phyloP scores from a whole-genome alignment of 2,113 vertebrate genomes.

The Zosterops lateralis region DNA sequence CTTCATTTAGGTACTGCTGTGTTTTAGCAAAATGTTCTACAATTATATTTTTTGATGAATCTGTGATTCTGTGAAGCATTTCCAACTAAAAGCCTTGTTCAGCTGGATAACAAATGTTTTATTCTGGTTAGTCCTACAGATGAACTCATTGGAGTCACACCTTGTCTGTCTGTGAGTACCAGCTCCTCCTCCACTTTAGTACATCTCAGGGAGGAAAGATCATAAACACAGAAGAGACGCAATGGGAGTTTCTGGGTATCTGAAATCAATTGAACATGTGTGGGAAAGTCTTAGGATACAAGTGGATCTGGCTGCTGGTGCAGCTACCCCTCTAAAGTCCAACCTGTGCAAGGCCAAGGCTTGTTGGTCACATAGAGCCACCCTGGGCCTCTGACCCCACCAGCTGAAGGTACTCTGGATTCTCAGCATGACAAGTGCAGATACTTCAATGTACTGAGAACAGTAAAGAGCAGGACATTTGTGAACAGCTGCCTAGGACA shows the following conservation, averaged over 20 bases:
- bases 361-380: not conserved
- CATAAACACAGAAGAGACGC: not conserved
- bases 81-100: not conserved
- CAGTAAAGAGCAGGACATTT: not conserved
- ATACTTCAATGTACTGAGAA: not conserved
- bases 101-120: not conserved
- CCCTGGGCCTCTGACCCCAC: fast-evolving
- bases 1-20: not conserved
- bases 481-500: slow-evolving; percentile 14
- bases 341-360: not conserved
- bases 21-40: not conserved
- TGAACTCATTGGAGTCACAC: not conserved
- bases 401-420: not conserved
- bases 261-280: not conserved
- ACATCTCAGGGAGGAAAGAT: not conserved
- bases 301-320: not conserved
- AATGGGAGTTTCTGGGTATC: not conserved
- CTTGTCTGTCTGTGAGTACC: not conserved
- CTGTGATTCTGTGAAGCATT: not conserved
- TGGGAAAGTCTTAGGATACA: not conserved
- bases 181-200: not conserved
- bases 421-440: not conserved
- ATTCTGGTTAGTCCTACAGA: not conserved
- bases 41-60: not conserved
- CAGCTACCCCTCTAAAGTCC: not conserved